Percentiles rank a stretch among this genome's conserved stretches.
These are phyloP conservation scores for Bombus pyrosoma DNA, from an alignment of 1,140 invertebrate species.

Conservation along the genomic window DNA sequence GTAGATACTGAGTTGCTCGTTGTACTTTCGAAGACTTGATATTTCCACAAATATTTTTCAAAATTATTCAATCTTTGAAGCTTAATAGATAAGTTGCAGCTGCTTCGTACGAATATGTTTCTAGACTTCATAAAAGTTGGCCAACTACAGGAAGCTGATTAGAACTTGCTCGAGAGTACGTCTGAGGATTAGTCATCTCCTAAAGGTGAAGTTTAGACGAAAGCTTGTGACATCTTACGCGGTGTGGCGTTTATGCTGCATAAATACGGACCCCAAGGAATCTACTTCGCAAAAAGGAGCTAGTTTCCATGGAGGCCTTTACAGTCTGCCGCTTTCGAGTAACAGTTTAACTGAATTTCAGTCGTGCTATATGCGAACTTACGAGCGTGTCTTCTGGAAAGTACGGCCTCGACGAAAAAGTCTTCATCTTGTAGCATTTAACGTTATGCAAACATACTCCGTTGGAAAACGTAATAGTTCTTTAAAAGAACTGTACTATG, in stretches of 20 bases:
- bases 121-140: not conserved
- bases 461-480: too few species aligned
- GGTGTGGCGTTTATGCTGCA: not conserved
- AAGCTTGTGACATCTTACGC: not conserved
- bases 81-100: not conserved
- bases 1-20: too few species aligned
- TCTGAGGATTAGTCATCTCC: conserved; percentile 5
- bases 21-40: not conserved
- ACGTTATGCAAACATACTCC: not conserved
- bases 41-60: not conserved
- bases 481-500: not conserved
- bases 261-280: conserved; percentile 18
- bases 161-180: not conserved
- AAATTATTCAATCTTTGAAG: not conserved
- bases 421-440: conserved; percentile 1
- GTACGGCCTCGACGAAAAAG: not conserved
- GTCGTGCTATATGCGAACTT: not conserved
- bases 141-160: conserved; percentile 11
- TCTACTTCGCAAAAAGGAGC: conserved; percentile 11
- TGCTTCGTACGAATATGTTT: not conserved
- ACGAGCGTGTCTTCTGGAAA: not conserved
- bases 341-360: conserved; percentile 20
- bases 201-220: conserved; percentile 18
- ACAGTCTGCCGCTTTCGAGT: not conserved
- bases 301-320: conserved; percentile 7